phyloP scores from a whole-genome alignment of 2,797 vertebrate genomes.

The Distichodus sexfasciatus region DNA sequence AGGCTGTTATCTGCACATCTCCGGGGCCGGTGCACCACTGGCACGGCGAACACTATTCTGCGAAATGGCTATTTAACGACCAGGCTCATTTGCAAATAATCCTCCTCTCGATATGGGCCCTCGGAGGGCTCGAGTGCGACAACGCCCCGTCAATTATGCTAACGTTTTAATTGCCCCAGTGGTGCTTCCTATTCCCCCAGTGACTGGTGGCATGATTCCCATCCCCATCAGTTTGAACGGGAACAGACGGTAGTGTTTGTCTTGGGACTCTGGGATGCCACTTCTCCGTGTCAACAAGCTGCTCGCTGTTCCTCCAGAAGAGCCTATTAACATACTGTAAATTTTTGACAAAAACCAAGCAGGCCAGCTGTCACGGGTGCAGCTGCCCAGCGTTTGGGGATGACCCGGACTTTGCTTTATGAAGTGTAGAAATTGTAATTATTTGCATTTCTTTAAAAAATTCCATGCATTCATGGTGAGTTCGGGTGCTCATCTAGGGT shows the following conservation, averaged over 20 bases:
- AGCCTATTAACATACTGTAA: conserved; percentile 10
- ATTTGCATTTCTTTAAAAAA: no score
- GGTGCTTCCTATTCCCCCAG: conserved; percentile 36
- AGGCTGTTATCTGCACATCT: background rate
- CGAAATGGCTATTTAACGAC: conserved; percentile 31
- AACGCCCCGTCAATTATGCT: conserved; percentile 49
- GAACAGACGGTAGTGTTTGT: conserved; percentile 41
- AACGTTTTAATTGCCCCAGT: conserved; percentile 51
- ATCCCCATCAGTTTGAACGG: conserved; percentile 36
- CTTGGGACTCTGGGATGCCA: conserved; percentile 46
- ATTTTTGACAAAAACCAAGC: conserved; percentile 25
- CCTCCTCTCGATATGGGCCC: conserved; percentile 19
- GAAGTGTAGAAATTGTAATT: no score
- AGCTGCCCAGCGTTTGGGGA: background rate
- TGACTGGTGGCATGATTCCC: conserved; percentile 31
- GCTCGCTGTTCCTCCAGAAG: conserved; percentile 20
- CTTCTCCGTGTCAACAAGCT: conserved; percentile 40
- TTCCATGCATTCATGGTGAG: no score
- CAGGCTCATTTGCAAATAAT: conserved; percentile 27
- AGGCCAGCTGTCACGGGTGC: background rate
- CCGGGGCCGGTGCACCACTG: background rate
- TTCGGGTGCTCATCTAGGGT: no score
- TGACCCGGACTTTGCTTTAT: background rate
- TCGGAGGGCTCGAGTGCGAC: conserved; percentile 39
- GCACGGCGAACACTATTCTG: background rate